Base-by-base conservation (phyloP, 2,113 vertebrate genomes). In the Cyanoderma ruficeps region DNA sequence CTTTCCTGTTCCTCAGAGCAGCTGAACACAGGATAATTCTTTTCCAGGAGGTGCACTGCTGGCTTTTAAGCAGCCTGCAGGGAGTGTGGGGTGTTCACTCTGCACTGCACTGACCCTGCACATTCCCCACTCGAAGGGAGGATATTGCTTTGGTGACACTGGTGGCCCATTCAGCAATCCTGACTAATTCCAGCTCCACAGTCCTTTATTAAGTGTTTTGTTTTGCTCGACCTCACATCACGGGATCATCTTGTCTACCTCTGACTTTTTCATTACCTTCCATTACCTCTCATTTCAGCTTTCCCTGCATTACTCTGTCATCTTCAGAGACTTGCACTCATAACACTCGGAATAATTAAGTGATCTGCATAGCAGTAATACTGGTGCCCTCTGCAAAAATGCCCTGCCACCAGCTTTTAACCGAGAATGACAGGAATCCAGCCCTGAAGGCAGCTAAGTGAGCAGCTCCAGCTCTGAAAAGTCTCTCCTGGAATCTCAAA, bases 221-320 rank as follows among this genome's bases (percentile, higher is more conserved):
- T 96, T 96, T 97, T 96, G 86, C 92, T 95, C 94, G 94, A 95
- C 90, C 96, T 97, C 80, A 23, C 91, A 93, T 95, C 92, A 85
- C 31, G 57, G 84, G 79, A 84, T 95, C 94, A 94, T 89, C 93
- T 95, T 93, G 95, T 96, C 93, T 96, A 91, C 70, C 37, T 78
- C 96, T 95, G 96, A 96, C 95, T 97, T 95, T 97, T 96, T 96
- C 94, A 97, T 96, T 97, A 97, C 91, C 79, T 96, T 97, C 96
- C 96, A 98, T 97, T 97, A 96, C 69, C 55, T 94, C 88, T 96
- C 47, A 83, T 92, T 95, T 88, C 75, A 70, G 89, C 61, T 87
- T 80, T 89, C 42, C 8, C 71, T 59, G 61, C 75, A 39, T 76
- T 67, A 28, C 80, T 52, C 71, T 93, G 90, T 92, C 94, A 95